These are phyloP conservation scores for Macrobrachium nipponense DNA, from an alignment of 1,140 invertebrate genomes.

Conservation along the genomic window DNA sequence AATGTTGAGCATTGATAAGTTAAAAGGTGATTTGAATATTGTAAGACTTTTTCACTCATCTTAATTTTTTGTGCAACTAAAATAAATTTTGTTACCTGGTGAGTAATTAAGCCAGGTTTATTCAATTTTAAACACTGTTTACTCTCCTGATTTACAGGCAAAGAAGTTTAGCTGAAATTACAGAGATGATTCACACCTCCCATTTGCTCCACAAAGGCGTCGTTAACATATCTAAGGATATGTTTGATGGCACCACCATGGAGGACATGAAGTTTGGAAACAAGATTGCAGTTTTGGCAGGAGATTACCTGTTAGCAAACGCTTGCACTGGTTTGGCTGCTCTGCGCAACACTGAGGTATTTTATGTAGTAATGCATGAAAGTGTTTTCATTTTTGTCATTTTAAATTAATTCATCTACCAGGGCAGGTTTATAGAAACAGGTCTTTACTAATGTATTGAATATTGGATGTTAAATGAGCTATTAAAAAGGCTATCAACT, in stretches of 20 bases:
- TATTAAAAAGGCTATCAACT: too few relatives aligned
- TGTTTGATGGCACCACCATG: slow-evolving; percentile 70
- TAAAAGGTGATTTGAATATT: too few relatives aligned
- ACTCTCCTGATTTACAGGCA: slow-evolving; percentile 73
- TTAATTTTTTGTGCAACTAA: too few relatives aligned
- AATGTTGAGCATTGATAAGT: too few relatives aligned
- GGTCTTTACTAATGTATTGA: too few relatives aligned
- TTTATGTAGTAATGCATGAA: neutral
- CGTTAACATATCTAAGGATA: slow-evolving; percentile 77
- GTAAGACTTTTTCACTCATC: too few relatives aligned
- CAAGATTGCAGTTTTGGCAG: slow-evolving; percentile 92
- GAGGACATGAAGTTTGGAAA: slow-evolving; percentile 93
- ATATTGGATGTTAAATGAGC: too few relatives aligned
- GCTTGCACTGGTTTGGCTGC: slow-evolving; percentile 88
- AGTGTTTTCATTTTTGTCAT: neutral
- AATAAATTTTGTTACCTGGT: too few relatives aligned
- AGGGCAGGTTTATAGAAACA: too few relatives aligned
- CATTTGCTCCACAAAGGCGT: slow-evolving; percentile 95
- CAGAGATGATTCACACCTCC: slow-evolving; percentile 97
- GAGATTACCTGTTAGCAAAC: slow-evolving; percentile 92
- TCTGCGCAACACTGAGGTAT: slow-evolving; percentile 79
- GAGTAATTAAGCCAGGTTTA: neutral
- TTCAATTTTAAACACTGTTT: neutral
- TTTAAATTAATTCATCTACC: neutral
- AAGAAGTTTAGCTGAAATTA: slow-evolving; percentile 90